phyloP scores from a whole-genome alignment of 92 coral and sea anemone species.

The Porites cylindrica region DNA sequence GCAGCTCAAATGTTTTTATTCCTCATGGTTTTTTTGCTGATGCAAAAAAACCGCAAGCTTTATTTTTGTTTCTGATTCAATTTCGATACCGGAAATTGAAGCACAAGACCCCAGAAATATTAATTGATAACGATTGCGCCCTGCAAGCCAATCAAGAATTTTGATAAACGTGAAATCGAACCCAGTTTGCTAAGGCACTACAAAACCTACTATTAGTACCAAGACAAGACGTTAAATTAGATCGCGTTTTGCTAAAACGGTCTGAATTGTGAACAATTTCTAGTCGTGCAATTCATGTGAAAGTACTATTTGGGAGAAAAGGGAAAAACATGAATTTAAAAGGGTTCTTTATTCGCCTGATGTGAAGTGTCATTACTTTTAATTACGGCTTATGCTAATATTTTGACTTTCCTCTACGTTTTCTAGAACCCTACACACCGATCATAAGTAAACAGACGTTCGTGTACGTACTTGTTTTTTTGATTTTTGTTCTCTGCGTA shows the following conservation, averaged over 20 bases:
- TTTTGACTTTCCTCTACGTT: neutral
- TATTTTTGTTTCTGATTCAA: neutral
- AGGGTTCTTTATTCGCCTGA: too few relatives aligned
- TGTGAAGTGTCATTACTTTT: too few relatives aligned
- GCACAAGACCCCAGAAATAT: neutral
- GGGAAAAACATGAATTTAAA: too few relatives aligned
- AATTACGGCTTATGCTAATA: too few relatives aligned
- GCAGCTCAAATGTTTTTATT: neutral
- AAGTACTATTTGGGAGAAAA: too few relatives aligned
- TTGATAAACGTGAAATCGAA: neutral
- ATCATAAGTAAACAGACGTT: neutral
- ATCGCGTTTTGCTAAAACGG: too few relatives aligned
- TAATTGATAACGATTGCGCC: neutral
- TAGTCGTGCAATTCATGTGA: too few relatives aligned
- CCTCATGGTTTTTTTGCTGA: neutral
- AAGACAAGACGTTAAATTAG: too few relatives aligned
- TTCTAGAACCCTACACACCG: neutral
- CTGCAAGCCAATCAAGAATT: neutral
- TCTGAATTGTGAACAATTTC: too few relatives aligned
- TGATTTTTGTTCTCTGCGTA: neutral
- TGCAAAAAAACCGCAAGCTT: neutral
- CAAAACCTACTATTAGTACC: too few relatives aligned
- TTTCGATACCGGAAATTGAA: slow-evolving; percentile 13
- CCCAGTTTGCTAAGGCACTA: neutral
- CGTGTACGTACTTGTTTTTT: neutral